These are phyloP conservation scores for Elgaria multicarinata DNA, from an alignment of 2,113 vertebrate species.

Conservation along the genomic window DNA sequence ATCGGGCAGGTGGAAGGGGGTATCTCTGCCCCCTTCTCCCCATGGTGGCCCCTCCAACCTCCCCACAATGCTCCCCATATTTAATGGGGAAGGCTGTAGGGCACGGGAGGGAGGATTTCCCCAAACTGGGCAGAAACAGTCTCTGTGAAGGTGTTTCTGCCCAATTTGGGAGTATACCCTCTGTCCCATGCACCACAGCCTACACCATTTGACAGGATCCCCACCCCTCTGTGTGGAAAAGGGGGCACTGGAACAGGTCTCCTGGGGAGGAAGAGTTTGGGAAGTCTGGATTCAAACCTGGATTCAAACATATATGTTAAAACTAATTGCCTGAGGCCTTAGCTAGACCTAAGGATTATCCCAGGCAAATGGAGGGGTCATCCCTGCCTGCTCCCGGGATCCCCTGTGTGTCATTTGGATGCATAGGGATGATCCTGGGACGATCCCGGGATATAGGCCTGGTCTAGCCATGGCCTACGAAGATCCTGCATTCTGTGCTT, in stretches of 20 bases:
- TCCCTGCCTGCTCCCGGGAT: too few species aligned
- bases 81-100: not conserved
- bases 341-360: too few species aligned
- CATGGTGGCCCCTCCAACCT: not conserved
- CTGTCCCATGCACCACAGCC: too few species aligned
- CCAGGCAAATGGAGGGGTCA: too few species aligned
- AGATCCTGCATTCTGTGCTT: not conserved
- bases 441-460: too few species aligned
- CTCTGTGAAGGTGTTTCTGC: not conserved
- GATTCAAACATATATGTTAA: not conserved
- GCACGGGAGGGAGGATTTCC: not conserved
- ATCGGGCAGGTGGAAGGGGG: not conserved
- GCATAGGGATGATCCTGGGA: too few species aligned
- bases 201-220: too few species aligned
- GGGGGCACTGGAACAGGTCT: not conserved
- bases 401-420: too few species aligned
- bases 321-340: not conserved
- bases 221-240: not conserved
- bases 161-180: too few species aligned
- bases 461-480: too few species aligned
- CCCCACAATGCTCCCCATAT: not conserved
- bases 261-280: not conserved
- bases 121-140: not conserved
- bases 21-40: not conserved
- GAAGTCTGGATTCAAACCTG: not conserved